Evolutionary conservation across 2,113 vertebrate species (phyloP).

Genomic region (Coracopsis vasa): DNA sequence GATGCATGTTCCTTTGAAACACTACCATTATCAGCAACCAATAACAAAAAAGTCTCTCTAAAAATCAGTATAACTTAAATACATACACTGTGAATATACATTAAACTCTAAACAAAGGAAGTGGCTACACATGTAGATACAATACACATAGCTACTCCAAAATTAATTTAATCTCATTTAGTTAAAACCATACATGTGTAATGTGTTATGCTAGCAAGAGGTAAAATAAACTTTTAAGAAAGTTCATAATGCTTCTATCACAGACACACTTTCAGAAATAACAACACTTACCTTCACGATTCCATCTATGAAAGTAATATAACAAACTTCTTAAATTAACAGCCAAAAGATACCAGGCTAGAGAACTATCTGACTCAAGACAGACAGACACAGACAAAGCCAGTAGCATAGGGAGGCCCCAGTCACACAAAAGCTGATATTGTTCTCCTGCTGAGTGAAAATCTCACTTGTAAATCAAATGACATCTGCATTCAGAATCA

Average conservation of each 20-base stretch:
- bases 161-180: not conserved
- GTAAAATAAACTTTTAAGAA: not conserved
- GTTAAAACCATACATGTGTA: fast-evolving
- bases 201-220: not conserved
- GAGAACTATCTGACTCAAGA: not conserved
- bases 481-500: constrained; percentile 73
- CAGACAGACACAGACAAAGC: constrained; percentile 39
- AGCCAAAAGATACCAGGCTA: not conserved
- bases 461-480: constrained; percentile 69
- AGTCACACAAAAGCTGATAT: constrained; percentile 73
- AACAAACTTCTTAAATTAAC: not conserved
- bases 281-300: constrained; percentile 11
- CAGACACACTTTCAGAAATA: constrained; percentile 6
- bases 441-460: constrained; percentile 68
- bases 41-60: not conserved
- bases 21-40: not conserved
- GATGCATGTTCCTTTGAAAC: not conserved
- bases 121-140: not conserved
- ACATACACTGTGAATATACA: not conserved
- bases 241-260: not conserved
- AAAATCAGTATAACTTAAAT: not conserved
- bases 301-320: not conserved
- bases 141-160: not conserved
- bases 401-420: constrained; percentile 33
- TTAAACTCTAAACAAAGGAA: not conserved